A percentile compares a stretch with the other conserved stretches of the same genome.
Conservation (phyloP, 2,888 invertebrate genomes). For the Andrena trimmerana region DNA sequence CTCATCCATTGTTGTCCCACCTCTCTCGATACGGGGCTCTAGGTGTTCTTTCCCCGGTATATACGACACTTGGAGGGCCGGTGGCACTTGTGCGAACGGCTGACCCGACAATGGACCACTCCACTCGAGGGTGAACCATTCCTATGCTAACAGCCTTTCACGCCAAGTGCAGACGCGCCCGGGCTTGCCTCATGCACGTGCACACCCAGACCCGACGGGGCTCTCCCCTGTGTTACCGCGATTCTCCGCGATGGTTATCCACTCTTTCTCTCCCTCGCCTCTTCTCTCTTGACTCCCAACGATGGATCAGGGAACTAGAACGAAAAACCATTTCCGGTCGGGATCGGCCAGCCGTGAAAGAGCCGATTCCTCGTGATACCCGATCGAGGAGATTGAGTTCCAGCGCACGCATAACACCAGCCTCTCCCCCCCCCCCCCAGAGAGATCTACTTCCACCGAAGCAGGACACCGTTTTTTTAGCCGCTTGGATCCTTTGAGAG, state of each 20-base stretch:
- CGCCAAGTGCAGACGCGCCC: slow-evolving; percentile 78
- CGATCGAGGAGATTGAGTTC: slow-evolving; percentile 54
- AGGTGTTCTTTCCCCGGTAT: slow-evolving; percentile 73
- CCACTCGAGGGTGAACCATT: slow-evolving; percentile 80
- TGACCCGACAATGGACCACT: slow-evolving; percentile 83
- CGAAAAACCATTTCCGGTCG: slow-evolving; percentile 66
- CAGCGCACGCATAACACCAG: slow-evolving; percentile 30
- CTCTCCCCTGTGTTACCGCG: slow-evolving; percentile 15
- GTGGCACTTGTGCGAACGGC: slow-evolving; percentile 80
- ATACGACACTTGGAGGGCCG: slow-evolving; percentile 75
- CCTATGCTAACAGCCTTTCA: slow-evolving; percentile 83
- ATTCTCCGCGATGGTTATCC: slow-evolving; percentile 35
- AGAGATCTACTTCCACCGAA: slow-evolving; percentile 23
- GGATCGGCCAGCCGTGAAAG: slow-evolving; percentile 47
- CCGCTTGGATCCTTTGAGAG: slow-evolving; percentile 6
- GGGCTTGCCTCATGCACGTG: slow-evolving; percentile 45
- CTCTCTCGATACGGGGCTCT: slow-evolving; percentile 67
- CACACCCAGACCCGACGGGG: slow-evolving; percentile 23
- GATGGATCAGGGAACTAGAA: slow-evolving; percentile 42
- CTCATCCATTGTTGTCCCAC: slow-evolving; percentile 69
- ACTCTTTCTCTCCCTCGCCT: neutral
- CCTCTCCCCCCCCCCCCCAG: neutral
- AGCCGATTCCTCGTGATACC: slow-evolving; percentile 54
- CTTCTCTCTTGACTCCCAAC: slow-evolving; percentile 50
- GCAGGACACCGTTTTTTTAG: slow-evolving; percentile 2